These are phyloP conservation scores for Macrosiphum euphorbiae DNA, from an alignment of 2,888 invertebrate genomes.

Conservation along the genomic window DNA sequence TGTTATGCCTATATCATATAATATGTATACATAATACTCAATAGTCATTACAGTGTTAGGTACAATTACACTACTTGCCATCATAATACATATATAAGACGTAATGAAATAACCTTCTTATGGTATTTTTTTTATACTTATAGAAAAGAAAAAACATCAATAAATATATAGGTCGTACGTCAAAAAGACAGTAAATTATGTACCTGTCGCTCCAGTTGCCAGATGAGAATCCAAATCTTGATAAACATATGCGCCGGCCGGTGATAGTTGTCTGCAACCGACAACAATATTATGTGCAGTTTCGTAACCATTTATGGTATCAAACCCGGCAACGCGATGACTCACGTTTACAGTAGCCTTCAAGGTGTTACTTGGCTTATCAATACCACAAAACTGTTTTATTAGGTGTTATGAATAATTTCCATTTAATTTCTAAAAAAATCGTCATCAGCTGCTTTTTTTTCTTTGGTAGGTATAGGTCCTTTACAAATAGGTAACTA, in stretches of 20 bases:
- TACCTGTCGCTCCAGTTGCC: conserved; percentile 54
- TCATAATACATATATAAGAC: not conserved
- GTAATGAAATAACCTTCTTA: conserved; percentile 45
- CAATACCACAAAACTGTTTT: not conserved
- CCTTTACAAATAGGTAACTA: not conserved
- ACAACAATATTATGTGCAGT: conserved; percentile 54
- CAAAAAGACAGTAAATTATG: conserved; percentile 45
- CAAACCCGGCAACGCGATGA: conserved; percentile 58
- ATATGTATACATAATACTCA: not conserved
- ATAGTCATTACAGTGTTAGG: not conserved
- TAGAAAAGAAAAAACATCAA: conserved; percentile 2
- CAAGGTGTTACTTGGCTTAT: conserved; percentile 50
- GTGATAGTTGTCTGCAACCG: conserved; percentile 60
- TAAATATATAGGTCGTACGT: conserved; percentile 55
- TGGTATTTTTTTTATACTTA: conserved; percentile 34
- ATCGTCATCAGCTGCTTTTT: not conserved
- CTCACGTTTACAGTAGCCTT: conserved; percentile 61
- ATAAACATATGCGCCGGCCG: conserved; percentile 40
- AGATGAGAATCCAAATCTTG: conserved; percentile 58
- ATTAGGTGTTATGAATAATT: not conserved
- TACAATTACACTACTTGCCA: not conserved
- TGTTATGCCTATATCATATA: not conserved
- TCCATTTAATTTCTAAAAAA: conserved; percentile 6
- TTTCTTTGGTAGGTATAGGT: not conserved
- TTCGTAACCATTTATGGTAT: conserved; percentile 63